Percentiles rank a stretch among this genome's conserved stretches.
Evolutionary conservation across 2,888 invertebrate species (phyloP).

Genomic region (Mesoligia furuncula): DNA sequence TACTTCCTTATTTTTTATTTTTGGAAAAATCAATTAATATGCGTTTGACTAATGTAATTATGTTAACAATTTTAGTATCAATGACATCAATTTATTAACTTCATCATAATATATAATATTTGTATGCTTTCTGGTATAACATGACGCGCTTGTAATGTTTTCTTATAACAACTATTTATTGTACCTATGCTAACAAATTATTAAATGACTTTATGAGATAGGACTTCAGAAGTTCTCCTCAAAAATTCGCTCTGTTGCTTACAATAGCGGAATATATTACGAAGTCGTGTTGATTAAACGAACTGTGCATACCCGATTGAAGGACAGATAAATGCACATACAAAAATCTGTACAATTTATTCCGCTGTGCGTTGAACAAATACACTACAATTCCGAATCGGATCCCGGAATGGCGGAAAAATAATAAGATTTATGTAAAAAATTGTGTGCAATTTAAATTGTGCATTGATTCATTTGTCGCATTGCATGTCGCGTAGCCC

Average conservation of each 20-base stretch:
- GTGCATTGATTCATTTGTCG: slow-evolving; percentile 28
- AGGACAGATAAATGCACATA: slow-evolving; percentile 17
- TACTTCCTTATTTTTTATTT: no score
- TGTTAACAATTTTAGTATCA: no score
- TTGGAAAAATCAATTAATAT: no score
- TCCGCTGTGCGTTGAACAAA: slow-evolving; percentile 9
- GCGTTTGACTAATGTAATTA: no score
- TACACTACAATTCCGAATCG: slow-evolving; percentile 17
- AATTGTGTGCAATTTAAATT: slow-evolving; percentile 17
- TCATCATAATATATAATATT: no score
- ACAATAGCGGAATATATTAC: slow-evolving; percentile 10
- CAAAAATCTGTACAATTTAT: slow-evolving; percentile 50
- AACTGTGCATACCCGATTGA: slow-evolving; percentile 8
- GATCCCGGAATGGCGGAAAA: slow-evolving; percentile 18
- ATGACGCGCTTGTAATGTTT: no score
- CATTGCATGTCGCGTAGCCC: not conserved
- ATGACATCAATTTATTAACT: no score
- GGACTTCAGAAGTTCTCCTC: no score
- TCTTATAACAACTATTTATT: no score
- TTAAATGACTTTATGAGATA: no score
- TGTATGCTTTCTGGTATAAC: no score
- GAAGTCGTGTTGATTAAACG: slow-evolving; percentile 12
- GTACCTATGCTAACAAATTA: no score
- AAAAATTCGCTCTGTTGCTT: not conserved
- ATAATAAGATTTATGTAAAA: slow-evolving; percentile 29